Evolutionary conservation across 2,888 invertebrate species (phyloP).

Genomic region (Ligdia adustata): DNA sequence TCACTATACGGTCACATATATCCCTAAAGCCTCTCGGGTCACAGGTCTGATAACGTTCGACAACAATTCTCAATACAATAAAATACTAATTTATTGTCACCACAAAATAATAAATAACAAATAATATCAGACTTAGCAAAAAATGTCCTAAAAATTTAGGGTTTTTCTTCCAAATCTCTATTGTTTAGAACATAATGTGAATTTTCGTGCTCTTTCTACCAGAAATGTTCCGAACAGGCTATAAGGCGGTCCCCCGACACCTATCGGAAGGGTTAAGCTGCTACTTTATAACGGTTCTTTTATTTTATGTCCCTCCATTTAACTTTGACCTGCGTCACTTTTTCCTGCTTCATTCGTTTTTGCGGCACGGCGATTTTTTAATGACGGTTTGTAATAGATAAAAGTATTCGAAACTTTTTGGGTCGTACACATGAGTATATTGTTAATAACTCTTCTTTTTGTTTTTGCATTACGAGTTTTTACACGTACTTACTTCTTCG

Average conservation of each 20-base stretch:
- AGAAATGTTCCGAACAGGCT: slow-evolving; percentile 35
- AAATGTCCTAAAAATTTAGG: slow-evolving; percentile 28
- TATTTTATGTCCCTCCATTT: slow-evolving; percentile 33
- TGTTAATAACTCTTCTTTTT: too few relatives aligned
- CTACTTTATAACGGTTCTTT: slow-evolving; percentile 40
- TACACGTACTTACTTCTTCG: too few relatives aligned
- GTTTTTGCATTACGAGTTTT: too few relatives aligned
- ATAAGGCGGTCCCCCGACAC: slow-evolving; percentile 39
- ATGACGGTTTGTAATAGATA: slow-evolving; percentile 14
- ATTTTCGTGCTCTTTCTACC: slow-evolving; percentile 20
- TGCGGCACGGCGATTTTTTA: slow-evolving; percentile 11
- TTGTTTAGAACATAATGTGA: slow-evolving; percentile 20
- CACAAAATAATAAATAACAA: slow-evolving; percentile 1
- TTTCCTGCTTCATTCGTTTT: slow-evolving; percentile 14
- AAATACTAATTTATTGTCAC: too few relatives aligned
- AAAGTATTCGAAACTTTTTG: slow-evolving; percentile 4
- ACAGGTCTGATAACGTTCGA: too few relatives aligned
- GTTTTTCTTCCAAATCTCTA: slow-evolving; percentile 8
- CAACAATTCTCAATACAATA: too few relatives aligned
- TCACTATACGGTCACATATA: too few relatives aligned
- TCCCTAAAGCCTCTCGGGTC: too few relatives aligned
- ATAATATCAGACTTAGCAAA: slow-evolving; percentile 7
- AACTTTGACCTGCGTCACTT: slow-evolving; percentile 30
- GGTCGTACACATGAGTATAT: too few relatives aligned
- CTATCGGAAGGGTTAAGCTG: slow-evolving; percentile 45